phyloP scores from a whole-genome alignment of 2,888 invertebrate species.

The Eretmocerus hayati region DNA sequence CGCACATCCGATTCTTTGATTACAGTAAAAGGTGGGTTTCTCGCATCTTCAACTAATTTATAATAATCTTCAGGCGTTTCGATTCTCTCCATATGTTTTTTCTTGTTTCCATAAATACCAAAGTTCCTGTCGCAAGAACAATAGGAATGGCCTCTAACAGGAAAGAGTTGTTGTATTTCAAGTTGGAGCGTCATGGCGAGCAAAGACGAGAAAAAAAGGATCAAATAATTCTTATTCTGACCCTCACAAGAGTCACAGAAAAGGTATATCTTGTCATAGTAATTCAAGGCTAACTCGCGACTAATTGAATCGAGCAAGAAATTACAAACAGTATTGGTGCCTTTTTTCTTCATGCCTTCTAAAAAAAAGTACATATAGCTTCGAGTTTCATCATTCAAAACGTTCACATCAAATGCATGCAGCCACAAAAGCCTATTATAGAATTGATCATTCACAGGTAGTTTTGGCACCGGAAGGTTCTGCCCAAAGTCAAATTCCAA shows the following conservation, averaged over 20 bases:
- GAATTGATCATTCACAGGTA: slow-evolving; percentile 17
- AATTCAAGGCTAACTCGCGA: slow-evolving; percentile 11
- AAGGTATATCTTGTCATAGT: slow-evolving; percentile 19
- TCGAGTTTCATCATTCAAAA: slow-evolving; percentile 8
- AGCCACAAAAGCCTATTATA: slow-evolving; percentile 11
- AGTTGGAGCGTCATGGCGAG: slow-evolving; percentile 11
- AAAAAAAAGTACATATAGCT: slow-evolving; percentile 24
- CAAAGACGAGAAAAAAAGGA: slow-evolving; percentile 17
- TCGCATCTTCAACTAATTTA: slow-evolving; percentile 10
- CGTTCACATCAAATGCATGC: slow-evolving; percentile 18
- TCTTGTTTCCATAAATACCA: slow-evolving; percentile 18
- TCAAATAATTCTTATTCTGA: slow-evolving; percentile 20
- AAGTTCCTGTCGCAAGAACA: slow-evolving; percentile 21
- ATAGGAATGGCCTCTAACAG: slow-evolving; percentile 24
- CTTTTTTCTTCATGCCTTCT: slow-evolving; percentile 23
- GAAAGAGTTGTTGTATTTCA: slow-evolving; percentile 19
- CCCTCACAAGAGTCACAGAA: slow-evolving; percentile 21
- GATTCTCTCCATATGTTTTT: slow-evolving; percentile 16
- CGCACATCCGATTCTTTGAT: too few relatives aligned
- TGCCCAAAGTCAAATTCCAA: slow-evolving; percentile 9
- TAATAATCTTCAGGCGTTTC: slow-evolving; percentile 12
- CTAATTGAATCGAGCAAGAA: slow-evolving; percentile 14
- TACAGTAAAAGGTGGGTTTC: slow-evolving; percentile 11
- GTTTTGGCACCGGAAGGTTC: slow-evolving; percentile 10
- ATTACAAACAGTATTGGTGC: slow-evolving; percentile 23